Base-by-base conservation (phyloP, 1,140 invertebrate genomes). In the Philotrypesis tridentata region DNA sequence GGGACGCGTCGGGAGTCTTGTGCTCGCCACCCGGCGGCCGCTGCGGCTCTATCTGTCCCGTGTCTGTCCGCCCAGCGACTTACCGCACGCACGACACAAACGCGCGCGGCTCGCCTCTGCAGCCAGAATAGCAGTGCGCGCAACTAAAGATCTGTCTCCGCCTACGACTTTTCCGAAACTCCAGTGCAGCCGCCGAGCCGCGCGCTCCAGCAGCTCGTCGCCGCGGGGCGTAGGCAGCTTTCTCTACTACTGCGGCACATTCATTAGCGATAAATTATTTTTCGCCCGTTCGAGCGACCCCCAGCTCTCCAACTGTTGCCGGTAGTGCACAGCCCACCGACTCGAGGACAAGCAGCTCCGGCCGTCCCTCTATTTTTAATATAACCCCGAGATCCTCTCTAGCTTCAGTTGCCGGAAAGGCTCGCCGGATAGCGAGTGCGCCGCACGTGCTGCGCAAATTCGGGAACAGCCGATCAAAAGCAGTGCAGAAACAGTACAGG, bases 241-340 rank as follows among this genome's bases (percentile, higher is more conserved):
- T 37, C 43, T 68, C 17, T 31, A 29, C n/a, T n/a, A n/a, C n/a
- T n/a, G n/a, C 37, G 33, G 37, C 33, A 21, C 71, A 14, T 81
- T 81, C 72, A 75, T 81, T 75, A 75, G 79, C 72, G 79, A 75
- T 75, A 75, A 81, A 81, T 81, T 75, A 75, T 68, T 29, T 31
- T 71, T 27, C 25, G 21, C 29, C 70, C 21, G 67, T 71, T 27
- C 25, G 21, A 14, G 37, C 21, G 67, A 37, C 67, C 67, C 67
- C 31, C 67, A n/a, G 31, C n/a, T n/a, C n/a, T n/a, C n/a, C 6
- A 31, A 55, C 48, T 55, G 21, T 17, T n/a, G 48, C 40, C 21
- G 48, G n/a, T n/a, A n/a, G n/a, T n/a, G n/a, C n/a, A n/a, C n/a
- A n/a, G n/a, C n/a, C n/a, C n/a, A n/a, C n/a, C n/a, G n/a, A n/a